Conservation (phyloP, 1,140 invertebrate species). For the Papilio polyxenes region DNA sequence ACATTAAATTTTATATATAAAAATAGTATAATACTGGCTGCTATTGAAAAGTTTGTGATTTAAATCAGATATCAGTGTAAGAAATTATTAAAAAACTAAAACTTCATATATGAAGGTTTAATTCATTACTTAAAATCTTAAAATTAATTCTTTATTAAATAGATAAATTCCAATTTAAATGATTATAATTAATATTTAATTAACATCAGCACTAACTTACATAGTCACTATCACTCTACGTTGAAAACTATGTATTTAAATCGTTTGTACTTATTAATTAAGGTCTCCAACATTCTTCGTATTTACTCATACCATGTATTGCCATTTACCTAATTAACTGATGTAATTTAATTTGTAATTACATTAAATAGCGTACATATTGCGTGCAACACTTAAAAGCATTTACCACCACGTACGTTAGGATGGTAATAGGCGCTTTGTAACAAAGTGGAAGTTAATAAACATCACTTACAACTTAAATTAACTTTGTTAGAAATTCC, state of each 20-base stretch:
- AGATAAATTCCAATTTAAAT: too few relatives aligned
- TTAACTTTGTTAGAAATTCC: conserved; percentile 7
- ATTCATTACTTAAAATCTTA: too few relatives aligned
- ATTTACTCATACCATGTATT: neutral
- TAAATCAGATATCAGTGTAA: too few relatives aligned
- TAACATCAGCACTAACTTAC: too few relatives aligned
- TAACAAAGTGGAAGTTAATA: neutral
- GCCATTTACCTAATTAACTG: neutral
- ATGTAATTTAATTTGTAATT: neutral
- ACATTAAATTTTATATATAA: too few relatives aligned
- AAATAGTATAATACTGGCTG: too few relatives aligned
- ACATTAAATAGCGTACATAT: neutral
- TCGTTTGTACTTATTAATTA: neutral
- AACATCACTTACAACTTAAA: conserved; percentile 5
- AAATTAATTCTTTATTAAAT: too few relatives aligned
- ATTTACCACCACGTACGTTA: neutral
- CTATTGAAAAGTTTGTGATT: too few relatives aligned
- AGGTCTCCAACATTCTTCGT: neutral
- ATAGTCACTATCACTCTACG: too few relatives aligned
- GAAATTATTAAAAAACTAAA: too few relatives aligned
- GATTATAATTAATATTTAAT: too few relatives aligned
- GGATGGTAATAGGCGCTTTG: neutral
- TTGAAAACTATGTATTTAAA: neutral
- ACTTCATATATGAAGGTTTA: too few relatives aligned
- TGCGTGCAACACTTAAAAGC: neutral